Evolutionary conservation across 2,113 vertebrate genomes (phyloP), one percentile per base, ranked within the genome.

Genomic region (Ptychochromis oligacanthus): DNA sequence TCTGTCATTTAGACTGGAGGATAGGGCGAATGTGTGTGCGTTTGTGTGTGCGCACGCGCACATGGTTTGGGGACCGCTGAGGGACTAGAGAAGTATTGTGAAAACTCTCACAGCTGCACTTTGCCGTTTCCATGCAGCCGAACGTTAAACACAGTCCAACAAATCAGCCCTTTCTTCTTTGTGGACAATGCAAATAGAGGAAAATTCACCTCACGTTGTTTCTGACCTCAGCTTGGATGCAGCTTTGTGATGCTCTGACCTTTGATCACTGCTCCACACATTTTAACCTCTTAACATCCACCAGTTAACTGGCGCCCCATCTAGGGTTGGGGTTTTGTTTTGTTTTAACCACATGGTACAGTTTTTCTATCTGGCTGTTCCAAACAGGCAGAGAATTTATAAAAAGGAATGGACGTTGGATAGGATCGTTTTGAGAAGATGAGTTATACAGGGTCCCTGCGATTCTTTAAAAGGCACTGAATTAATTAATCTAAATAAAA

Each of bases 1-100:
- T 87, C 93, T 94, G 86, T 93, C 87, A 94, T 94, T 91, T 91
- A 82, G 80, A 74, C 78, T 72, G 46, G 75, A 79, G 81, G 79
- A 74, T 36, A 81, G 77, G 38, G 67, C 2, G 10, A 3, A 9
- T 54, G 62, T 80, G 79, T 81, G 84, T 67, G 81, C 84, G 77
- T 74, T 72, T 77, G 70, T 43, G 62, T 86, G 75, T 80, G 87
- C 79, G 57, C 7, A 14, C 17, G 87, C 72, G 34, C 5, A n/a
- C 15, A 6, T 0, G 15, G 83, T 62, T 78, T 46, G 67, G 65
- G 62, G 83, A 78, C 87, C 38, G 70, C 86, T 58, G 59, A 59
- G 79, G 49, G 79, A 85, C 84, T 56, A 75, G 67, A 87, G 86
- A 70, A 79, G 55, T 20, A 31, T 75, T 88, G 84, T 89, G 83